Evolutionary conservation across 2,888 invertebrate genomes (phyloP).

Genomic region (Seira ritae): DNA sequence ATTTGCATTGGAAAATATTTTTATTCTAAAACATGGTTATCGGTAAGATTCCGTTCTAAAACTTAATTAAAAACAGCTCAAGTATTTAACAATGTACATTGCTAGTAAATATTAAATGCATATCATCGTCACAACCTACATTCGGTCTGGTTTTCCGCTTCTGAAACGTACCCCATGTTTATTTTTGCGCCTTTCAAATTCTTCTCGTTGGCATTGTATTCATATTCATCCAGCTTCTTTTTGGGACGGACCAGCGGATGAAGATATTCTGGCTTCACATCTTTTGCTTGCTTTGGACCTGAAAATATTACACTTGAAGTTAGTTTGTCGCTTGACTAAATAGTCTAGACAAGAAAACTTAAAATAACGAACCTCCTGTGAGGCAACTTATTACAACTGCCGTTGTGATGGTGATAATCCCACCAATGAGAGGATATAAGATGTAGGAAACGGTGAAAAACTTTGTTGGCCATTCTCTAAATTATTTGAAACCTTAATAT

Average conservation of each 20-base stretch:
- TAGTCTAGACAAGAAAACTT: neutral
- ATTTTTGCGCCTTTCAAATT: neutral
- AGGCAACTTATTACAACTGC: slow-evolving; percentile 52
- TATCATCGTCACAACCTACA: neutral
- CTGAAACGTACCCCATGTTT: neutral
- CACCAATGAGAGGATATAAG: slow-evolving; percentile 64
- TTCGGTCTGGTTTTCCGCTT: neutral
- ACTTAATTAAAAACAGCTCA: too few species aligned
- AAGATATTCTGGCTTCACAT: neutral
- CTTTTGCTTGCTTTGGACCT: neutral
- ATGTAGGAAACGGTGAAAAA: slow-evolving; percentile 62
- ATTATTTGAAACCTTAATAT: neutral
- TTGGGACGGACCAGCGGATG: neutral
- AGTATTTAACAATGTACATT: too few species aligned
- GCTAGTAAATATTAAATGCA: too few species aligned
- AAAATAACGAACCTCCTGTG: slow-evolving; percentile 37
- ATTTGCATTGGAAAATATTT: too few species aligned
- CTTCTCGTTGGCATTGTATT: neutral
- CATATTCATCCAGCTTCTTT: neutral
- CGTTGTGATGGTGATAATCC: slow-evolving; percentile 55
- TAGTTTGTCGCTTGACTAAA: too few species aligned
- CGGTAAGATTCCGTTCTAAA: too few species aligned
- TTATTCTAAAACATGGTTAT: too few species aligned
- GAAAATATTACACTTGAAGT: neutral
- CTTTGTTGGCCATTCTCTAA: slow-evolving; percentile 58